These are phyloP conservation scores for Hyperoplus lanceolatus DNA, from an alignment of 2,797 vertebrate species.

Conservation along the genomic window DNA sequence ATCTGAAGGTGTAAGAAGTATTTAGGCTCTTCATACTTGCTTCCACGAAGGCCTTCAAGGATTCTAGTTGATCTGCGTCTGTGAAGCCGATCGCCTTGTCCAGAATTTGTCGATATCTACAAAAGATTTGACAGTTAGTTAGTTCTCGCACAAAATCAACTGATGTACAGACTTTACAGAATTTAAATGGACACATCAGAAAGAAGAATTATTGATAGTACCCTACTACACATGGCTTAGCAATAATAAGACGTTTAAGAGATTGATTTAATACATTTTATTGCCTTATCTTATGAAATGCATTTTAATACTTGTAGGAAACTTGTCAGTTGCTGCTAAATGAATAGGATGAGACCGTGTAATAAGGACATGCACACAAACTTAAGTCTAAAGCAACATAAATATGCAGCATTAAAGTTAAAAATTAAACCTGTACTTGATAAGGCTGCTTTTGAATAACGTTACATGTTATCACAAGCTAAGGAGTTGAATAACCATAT, in stretches of 20 bases:
- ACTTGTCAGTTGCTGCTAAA: too few relatives aligned
- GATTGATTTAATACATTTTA: too few relatives aligned
- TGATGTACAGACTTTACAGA: neutral
- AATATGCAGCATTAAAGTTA: neutral
- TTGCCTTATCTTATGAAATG: too few relatives aligned
- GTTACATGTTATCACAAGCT: neutral
- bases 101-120: constrained; percentile 96
- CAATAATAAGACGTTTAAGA: too few relatives aligned
- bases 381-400: neutral
- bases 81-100: constrained; percentile 96
- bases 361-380: neutral
- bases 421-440: neutral
- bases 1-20: neutral
- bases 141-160: neutral
- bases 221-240: too few relatives aligned
- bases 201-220: too few relatives aligned
- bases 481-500: neutral
- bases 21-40: constrained; percentile 90
- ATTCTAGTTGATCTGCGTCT: constrained; percentile 94
- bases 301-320: too few relatives aligned
- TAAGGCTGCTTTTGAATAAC: neutral
- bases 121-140: constrained; percentile 29
- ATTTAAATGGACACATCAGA: too few relatives aligned
- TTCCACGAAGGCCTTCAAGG: constrained; percentile 99
- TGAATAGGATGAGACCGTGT: neutral